Percentiles rank a stretch among this genome's conserved stretches.
These are phyloP conservation scores for Odontomachus brunneus DNA, from an alignment of 1,140 invertebrate genomes.

Conservation along the genomic window DNA sequence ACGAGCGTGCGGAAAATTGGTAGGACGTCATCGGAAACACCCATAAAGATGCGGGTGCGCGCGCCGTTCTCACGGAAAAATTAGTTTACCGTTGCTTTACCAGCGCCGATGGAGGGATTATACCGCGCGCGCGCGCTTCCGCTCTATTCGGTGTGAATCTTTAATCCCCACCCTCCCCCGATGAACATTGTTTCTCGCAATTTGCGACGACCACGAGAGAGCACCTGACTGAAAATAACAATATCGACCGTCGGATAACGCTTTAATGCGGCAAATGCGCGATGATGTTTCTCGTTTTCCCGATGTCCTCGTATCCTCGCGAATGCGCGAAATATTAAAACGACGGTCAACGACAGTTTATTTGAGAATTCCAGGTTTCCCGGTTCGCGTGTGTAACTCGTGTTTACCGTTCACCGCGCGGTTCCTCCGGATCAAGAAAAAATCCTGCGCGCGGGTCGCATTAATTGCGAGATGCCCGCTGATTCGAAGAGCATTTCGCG, in stretches of 20 bases:
- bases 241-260: no score
- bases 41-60: constrained; percentile 30
- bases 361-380: background rate
- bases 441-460: constrained; percentile 34
- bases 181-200: constrained; percentile 1
- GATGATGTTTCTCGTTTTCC: background rate
- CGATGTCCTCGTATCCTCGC: background rate
- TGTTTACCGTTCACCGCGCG: background rate
- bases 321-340: constrained; percentile 6
- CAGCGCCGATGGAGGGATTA: background rate
- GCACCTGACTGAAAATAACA: background rate
- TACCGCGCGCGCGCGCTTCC: constrained; percentile 10
- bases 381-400: constrained; percentile 24
- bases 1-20: constrained; percentile 36
- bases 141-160: constrained; percentile 29
- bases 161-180: constrained; percentile 15
- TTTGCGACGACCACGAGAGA: background rate
- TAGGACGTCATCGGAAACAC: constrained; percentile 48
- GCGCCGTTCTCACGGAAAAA: constrained; percentile 22
- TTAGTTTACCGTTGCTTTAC: constrained; percentile 44
- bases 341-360: constrained; percentile 17
- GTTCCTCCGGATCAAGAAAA: constrained; percentile 22
- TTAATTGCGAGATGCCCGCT: constrained; percentile 40
- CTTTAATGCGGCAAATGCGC: no score
- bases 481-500: constrained; percentile 39